Evolutionary conservation across 2,113 vertebrate species (phyloP).

Genomic region (Mesoclemmys tuberculata): DNA sequence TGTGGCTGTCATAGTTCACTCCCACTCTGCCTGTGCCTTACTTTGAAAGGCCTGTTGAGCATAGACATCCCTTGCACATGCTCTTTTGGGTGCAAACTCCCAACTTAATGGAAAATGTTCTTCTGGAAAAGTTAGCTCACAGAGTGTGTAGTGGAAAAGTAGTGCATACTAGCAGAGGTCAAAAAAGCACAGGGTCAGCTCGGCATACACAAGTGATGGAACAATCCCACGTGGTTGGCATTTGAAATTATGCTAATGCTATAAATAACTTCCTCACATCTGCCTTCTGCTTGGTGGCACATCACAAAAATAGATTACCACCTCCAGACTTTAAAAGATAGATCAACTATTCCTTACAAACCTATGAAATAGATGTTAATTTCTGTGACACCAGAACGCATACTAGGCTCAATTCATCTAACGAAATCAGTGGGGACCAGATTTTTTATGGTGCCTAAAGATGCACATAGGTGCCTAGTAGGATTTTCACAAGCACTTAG

Average conservation of each 20-base stretch:
- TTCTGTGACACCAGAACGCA: background rate
- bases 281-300: background rate
- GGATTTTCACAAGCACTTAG: background rate
- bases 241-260: background rate
- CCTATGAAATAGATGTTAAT: background rate
- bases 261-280: background rate
- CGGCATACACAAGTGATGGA: background rate
- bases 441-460: background rate
- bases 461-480: background rate
- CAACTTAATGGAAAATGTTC: rapidly evolving
- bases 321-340: background rate
- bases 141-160: background rate
- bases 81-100: background rate
- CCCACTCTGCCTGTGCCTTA: background rate
- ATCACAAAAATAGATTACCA: background rate
- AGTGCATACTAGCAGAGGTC: background rate
- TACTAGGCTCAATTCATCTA: background rate
- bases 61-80: background rate
- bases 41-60: background rate
- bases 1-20: background rate
- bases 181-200: background rate
- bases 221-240: background rate
- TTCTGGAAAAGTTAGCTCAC: background rate
- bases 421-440: background rate
- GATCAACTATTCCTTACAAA: background rate